These are phyloP conservation scores for Periparus ater DNA, from an alignment of 2,797 vertebrate genomes.

Conservation along the genomic window DNA sequence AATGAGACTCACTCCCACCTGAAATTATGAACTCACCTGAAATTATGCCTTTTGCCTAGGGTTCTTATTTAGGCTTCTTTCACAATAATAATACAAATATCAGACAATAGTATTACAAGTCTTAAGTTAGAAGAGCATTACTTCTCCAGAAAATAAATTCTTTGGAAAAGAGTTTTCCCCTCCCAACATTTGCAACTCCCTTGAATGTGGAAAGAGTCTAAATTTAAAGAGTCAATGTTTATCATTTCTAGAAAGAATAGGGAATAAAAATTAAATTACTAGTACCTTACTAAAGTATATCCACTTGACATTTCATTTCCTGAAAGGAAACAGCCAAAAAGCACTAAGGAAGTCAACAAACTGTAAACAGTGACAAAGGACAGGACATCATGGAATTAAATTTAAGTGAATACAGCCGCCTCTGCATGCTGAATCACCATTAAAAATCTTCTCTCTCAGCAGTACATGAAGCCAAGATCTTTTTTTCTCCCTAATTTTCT, in stretches of 20 bases:
- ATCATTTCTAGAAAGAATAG: not conserved
- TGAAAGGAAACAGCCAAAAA: not conserved
- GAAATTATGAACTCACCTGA: not conserved
- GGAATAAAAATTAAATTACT: not conserved
- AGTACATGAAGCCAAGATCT: not conserved
- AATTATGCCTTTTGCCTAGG: not conserved
- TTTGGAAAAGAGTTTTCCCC: not conserved
- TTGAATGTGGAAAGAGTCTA: not conserved
- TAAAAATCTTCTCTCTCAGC: not conserved
- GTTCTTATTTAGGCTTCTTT: not conserved
- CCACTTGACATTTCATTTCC: conserved; percentile 1
- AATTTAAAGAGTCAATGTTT: not conserved
- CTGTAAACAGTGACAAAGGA: conserved; percentile 39
- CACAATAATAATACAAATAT: not conserved
- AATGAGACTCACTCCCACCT: not conserved
- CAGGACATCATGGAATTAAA: not conserved
- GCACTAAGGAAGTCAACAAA: conserved; percentile 52
- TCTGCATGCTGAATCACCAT: not conserved
- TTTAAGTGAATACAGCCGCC: not conserved
- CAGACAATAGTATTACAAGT: not conserved
- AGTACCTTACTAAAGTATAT: not conserved
- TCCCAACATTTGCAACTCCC: not conserved
- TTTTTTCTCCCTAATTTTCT: not conserved
- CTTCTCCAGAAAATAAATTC: not conserved
- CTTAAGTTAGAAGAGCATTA: not conserved